Evolutionary conservation across 1,140 invertebrate species (phyloP).

Genomic region (Brachionus angularis): DNA sequence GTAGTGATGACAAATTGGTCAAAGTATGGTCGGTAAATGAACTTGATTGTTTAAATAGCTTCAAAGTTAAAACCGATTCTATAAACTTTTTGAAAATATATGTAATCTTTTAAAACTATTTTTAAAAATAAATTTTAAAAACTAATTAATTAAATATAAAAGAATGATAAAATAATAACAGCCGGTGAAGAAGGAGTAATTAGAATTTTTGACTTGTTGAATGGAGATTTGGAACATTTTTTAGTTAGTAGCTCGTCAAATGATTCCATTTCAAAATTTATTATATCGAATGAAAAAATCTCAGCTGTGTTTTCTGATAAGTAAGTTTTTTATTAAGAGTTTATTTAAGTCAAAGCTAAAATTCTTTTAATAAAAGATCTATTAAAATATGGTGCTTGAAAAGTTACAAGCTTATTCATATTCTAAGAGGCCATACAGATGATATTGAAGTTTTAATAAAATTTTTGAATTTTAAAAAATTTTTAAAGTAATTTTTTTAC

Average conservation of each 20-base stretch:
- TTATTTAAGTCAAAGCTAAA: no score
- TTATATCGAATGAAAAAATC: background rate
- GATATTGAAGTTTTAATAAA: slow-evolving; percentile 24
- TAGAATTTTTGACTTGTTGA: background rate
- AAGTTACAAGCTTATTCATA: slow-evolving; percentile 47
- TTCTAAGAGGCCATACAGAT: slow-evolving; percentile 31
- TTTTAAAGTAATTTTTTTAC: background rate
- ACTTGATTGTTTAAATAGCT: slow-evolving; percentile 2
- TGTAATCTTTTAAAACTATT: background rate
- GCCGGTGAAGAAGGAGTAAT: slow-evolving; percentile 13
- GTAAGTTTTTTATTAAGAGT: no score
- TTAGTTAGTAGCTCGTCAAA: background rate
- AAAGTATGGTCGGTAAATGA: slow-evolving; percentile 18
- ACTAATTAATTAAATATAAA: background rate
- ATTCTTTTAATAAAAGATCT: no score
- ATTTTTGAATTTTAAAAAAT: background rate
- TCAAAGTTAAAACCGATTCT: slow-evolving; percentile 4
- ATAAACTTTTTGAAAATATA: slow-evolving; percentile 15
- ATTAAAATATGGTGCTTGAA: slow-evolving; percentile 3
- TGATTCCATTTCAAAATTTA: background rate
- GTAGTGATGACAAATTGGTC: slow-evolving; percentile 11
- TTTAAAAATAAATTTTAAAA: background rate
- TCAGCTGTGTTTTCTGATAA: slow-evolving; percentile 2
- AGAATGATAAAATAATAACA: background rate
- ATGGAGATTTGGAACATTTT: background rate